Percentiles rank a stretch among this genome's conserved stretches.
phyloP scores from a whole-genome alignment of 2,113 vertebrate species.

The Stigmatopora argus region DNA sequence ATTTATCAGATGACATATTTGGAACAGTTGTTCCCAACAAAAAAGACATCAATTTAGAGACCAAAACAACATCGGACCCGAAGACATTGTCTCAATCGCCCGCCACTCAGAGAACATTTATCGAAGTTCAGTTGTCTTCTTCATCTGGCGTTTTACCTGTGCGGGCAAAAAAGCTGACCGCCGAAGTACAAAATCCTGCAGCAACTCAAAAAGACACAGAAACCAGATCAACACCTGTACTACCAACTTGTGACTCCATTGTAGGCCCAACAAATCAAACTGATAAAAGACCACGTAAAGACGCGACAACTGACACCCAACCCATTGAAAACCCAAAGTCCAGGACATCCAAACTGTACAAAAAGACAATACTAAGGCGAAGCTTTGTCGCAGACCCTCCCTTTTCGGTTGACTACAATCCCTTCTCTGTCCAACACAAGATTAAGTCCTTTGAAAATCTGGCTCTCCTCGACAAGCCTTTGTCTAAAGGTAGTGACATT shows the following conservation, averaged over 20 bases:
- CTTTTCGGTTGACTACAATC: slow-evolving; percentile 72
- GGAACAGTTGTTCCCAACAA: slow-evolving; percentile 34
- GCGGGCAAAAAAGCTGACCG: slow-evolving; percentile 21
- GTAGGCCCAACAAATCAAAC: slow-evolving; percentile 10
- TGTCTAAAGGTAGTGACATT: slow-evolving; percentile 69
- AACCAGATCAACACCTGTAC: not conserved
- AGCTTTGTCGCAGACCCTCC: slow-evolving; percentile 73
- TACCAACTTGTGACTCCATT: slow-evolving; percentile 5
- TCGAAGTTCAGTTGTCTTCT: slow-evolving; percentile 73
- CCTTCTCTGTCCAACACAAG: slow-evolving; percentile 88
- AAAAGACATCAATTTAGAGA: slow-evolving; percentile 3
- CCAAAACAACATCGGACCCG: slow-evolving; percentile 5
- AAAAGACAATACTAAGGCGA: slow-evolving; percentile 58
- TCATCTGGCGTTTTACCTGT: slow-evolving; percentile 50
- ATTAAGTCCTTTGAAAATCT: slow-evolving; percentile 96
- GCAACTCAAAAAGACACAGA: slow-evolving; percentile 13
- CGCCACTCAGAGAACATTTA: slow-evolving; percentile 73
- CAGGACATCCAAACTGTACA: slow-evolving; percentile 41
- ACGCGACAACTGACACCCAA: slow-evolving; percentile 24
- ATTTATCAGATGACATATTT: not conserved
- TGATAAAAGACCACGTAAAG: slow-evolving; percentile 7
- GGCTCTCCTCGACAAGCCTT: slow-evolving; percentile 78
- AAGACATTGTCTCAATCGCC: slow-evolving; percentile 17
- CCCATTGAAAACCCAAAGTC: slow-evolving; percentile 27
- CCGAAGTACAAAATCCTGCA: slow-evolving; percentile 15